phyloP scores from a whole-genome alignment of 2,888 invertebrate genomes.

The Stomorhina lunata region DNA sequence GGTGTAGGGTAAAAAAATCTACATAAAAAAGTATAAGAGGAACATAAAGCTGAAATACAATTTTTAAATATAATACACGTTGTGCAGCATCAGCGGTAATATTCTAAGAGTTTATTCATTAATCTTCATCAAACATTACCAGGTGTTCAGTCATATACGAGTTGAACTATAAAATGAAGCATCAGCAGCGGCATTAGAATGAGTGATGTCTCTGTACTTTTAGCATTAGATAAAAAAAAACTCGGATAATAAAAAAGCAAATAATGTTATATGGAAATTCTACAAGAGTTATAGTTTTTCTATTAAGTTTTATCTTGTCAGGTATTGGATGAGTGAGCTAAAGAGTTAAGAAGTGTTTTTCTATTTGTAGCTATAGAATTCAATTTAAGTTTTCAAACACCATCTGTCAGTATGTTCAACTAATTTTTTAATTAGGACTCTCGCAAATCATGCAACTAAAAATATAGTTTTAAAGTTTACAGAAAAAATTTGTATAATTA shows the following conservation, averaged over 20 bases:
- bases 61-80: constrained; percentile 22
- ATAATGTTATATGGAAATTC: too few species aligned
- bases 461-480: too few species aligned
- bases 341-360: neutral
- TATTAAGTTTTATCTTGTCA: neutral
- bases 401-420: neutral
- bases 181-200: neutral
- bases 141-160: constrained; percentile 54
- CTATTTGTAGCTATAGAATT: too few species aligned
- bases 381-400: neutral
- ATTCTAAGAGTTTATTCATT: constrained; percentile 49
- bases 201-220: neutral
- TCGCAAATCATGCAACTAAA: too few species aligned
- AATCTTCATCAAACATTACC: constrained; percentile 62
- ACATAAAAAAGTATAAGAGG: too few species aligned
- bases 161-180: constrained; percentile 15
- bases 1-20: too few species aligned
- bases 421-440: too few species aligned
- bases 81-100: constrained; percentile 4
- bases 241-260: neutral
- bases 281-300: neutral
- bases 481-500: too few species aligned
- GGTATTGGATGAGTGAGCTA: neutral
- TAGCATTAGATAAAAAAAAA: neutral
- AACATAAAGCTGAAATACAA: neutral